These are phyloP conservation scores for Metaphire vulgaris DNA, from an alignment of 1,140 invertebrate genomes.

Conservation along the genomic window DNA sequence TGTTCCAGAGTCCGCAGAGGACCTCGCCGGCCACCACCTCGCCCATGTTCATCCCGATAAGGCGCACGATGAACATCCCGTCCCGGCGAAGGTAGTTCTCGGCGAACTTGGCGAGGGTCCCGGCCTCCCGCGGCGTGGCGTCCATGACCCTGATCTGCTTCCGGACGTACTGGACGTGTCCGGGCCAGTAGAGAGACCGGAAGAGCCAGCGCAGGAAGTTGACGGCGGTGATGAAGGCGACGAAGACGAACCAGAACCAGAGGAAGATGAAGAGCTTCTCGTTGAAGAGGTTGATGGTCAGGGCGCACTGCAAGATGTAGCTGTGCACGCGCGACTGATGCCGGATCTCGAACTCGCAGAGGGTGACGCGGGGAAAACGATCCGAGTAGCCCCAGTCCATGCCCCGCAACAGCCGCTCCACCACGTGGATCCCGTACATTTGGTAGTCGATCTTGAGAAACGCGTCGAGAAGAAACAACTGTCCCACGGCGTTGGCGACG, in stretches of 20 bases:
- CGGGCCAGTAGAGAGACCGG: conserved; percentile 20
- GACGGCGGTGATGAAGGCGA: conserved; percentile 36
- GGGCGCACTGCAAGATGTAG: conserved; percentile 47
- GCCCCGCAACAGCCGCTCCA: conserved; percentile 48
- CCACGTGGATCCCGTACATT: conserved; percentile 53
- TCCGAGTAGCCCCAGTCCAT: conserved; percentile 49
- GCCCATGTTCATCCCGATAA: conserved; percentile 30
- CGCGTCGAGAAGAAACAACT: conserved; percentile 54
- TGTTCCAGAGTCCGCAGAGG: conserved; percentile 20
- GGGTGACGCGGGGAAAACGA: conserved; percentile 54
- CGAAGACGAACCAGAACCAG: conserved; percentile 50
- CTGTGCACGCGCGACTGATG: conserved; percentile 34
- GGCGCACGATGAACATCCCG: conserved; percentile 31
- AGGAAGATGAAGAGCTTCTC: conserved; percentile 49
- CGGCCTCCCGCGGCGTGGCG: conserved; percentile 10
- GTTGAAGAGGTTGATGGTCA: conserved; percentile 50
- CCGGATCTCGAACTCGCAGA: conserved; percentile 55
- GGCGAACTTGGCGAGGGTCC: conserved; percentile 22
- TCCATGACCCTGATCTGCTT: conserved; percentile 22
- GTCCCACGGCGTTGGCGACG: conserved; percentile 52
- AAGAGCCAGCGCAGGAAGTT: conserved; percentile 19
- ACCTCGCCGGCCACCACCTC: conserved; percentile 29
- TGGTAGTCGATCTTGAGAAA: conserved; percentile 54
- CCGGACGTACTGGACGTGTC: conserved; percentile 20
- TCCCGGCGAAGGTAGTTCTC: conserved; percentile 28